Percentiles rank a stretch among this genome's conserved stretches.
Evolutionary conservation across 1,140 invertebrate genomes (phyloP).

Genomic region (Eurosta solidaginis): DNA sequence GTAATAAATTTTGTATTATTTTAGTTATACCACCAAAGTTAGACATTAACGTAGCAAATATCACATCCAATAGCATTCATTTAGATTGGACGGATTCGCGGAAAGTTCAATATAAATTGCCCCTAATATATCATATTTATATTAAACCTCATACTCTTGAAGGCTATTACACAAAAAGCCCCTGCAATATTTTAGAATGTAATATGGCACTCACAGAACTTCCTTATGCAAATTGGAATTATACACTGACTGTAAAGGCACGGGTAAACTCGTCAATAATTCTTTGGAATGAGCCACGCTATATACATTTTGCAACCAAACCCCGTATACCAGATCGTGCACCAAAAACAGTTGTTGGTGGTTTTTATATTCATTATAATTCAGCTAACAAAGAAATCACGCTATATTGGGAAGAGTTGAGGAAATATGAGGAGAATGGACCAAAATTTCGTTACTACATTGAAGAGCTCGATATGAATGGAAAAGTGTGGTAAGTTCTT

Average conservation of each 20-base stretch:
- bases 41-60: not conserved
- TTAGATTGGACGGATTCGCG: not conserved
- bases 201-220: not conserved
- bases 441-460: conserved; percentile 23
- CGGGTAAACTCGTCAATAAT: not conserved
- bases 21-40: conserved; percentile 28
- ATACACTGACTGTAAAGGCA: not conserved
- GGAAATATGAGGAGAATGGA: conserved; percentile 28
- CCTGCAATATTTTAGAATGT: not conserved
- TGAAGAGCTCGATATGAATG: not conserved
- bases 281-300: conserved; percentile 23
- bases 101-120: not conserved
- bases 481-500: conserved; percentile 29
- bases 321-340: conserved; percentile 8
- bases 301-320: not conserved
- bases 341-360: conserved; percentile 27
- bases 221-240: conserved; percentile 24
- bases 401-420: conserved; percentile 32
- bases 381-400: not conserved
- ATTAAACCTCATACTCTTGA: not conserved
- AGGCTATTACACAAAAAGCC: not conserved
- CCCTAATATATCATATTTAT: not conserved
- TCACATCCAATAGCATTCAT: not conserved
- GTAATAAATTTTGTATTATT: not conserved
- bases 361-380: conserved; percentile 34